Conservation (phyloP, 2,888 invertebrate species). For the Siphlonurus alternatus region DNA sequence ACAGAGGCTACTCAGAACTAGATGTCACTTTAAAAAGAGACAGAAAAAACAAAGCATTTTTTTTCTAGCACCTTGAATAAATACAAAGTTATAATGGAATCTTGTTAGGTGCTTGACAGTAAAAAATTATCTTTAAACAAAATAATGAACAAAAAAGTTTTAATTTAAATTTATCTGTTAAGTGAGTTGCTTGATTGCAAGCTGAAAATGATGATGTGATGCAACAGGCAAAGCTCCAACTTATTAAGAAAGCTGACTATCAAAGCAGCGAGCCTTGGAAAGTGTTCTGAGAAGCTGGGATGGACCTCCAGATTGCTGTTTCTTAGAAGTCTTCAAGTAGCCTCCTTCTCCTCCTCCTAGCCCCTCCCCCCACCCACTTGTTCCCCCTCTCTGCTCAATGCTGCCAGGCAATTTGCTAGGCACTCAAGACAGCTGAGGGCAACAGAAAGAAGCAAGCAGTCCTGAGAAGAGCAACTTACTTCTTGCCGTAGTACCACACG, state of each 20-base stretch:
- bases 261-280: neutral
- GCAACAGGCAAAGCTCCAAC: neutral
- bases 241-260: neutral
- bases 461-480: neutral
- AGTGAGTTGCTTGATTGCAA: neutral
- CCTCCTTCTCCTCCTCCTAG: neutral
- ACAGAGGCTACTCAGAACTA: neutral
- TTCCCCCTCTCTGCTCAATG: neutral
- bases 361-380: neutral
- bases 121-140: neutral
- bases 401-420: too few species aligned
- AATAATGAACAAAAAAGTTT: neutral
- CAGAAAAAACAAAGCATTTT: neutral
- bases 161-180: neutral
- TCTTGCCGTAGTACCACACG: conserved; percentile 1
- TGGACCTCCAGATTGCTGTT: conserved; percentile 1
- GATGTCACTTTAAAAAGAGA: neutral
- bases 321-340: neutral
- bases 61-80: neutral
- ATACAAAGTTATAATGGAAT: too few species aligned
- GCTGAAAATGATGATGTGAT: neutral
- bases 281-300: neutral
- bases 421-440: too few species aligned
- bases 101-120: neutral
- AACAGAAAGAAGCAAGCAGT: too few species aligned